phyloP scores from a whole-genome alignment of 2,797 vertebrate species.

The Bufotes viridis region DNA sequence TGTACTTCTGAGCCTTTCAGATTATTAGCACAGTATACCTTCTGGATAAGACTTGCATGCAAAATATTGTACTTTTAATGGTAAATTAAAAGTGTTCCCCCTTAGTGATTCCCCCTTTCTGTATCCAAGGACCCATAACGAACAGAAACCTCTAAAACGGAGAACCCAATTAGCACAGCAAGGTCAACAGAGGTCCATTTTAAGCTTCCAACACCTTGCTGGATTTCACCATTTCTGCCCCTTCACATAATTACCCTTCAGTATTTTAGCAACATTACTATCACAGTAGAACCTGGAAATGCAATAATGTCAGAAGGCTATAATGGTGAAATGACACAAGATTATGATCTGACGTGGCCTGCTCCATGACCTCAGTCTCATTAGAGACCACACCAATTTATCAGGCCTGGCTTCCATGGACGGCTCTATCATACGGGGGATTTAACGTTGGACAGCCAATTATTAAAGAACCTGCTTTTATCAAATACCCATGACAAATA shows the following conservation, averaged over 20 bases:
- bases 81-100: background rate
- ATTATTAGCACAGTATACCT: background rate
- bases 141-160: background rate
- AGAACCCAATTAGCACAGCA: background rate
- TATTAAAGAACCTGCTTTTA: background rate
- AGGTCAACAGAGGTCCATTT: background rate
- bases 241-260: background rate
- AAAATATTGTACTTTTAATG: background rate
- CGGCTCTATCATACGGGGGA: background rate
- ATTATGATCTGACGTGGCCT: background rate
- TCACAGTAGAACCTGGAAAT: background rate
- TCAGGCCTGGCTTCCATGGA: background rate
- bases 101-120: background rate
- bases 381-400: slow-evolving; percentile 1
- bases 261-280: background rate
- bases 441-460: background rate
- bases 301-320: background rate
- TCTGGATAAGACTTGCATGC: background rate
- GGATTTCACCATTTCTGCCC: background rate
- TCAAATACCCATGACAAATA: background rate
- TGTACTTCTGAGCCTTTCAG: background rate
- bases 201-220: background rate
- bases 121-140: background rate
- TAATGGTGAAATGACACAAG: background rate
- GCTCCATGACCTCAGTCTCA: slow-evolving; percentile 1